Conservation (phyloP, 2,888 invertebrate genomes). For the Disparrhopalites patrizii region DNA sequence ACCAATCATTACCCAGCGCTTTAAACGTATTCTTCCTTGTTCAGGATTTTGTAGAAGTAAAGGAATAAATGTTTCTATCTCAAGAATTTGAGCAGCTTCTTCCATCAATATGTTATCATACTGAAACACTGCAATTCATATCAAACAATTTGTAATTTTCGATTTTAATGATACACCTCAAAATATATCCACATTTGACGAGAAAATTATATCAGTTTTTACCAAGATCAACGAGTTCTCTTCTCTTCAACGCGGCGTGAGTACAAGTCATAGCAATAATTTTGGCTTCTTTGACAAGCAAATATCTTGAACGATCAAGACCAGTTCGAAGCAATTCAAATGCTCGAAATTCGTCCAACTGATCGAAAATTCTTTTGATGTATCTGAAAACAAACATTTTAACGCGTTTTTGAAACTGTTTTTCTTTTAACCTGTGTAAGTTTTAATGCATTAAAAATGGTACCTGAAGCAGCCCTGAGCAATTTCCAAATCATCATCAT, state of each 20-base stretch:
- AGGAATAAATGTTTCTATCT: constrained; percentile 99
- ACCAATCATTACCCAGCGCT: constrained; percentile 99
- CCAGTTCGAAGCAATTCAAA: constrained; percentile 91
- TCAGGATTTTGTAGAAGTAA: constrained; percentile 96
- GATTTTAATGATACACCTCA: neutral
- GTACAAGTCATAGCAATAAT: constrained; percentile 99
- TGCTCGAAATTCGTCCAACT: constrained; percentile 95
- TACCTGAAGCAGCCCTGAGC: constrained; percentile 87
- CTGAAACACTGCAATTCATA: constrained; percentile 69
- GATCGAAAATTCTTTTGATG: constrained; percentile 91
- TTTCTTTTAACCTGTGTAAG: neutral
- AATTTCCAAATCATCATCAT: constrained; percentile 77
- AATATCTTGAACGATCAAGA: constrained; percentile 88
- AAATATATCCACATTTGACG: neutral
- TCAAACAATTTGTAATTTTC: neutral
- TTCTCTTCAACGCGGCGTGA: constrained; percentile 93
- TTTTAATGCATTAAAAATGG: constrained; percentile 22
- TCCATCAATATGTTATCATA: constrained; percentile 99
- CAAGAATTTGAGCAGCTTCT: constrained; percentile 96
- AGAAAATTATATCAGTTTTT: constrained; percentile 49
- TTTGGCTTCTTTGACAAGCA: constrained; percentile 97
- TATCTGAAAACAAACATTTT: constrained; percentile 58
- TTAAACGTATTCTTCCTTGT: constrained; percentile 90
- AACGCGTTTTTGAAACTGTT: neutral
- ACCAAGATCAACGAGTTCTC: constrained; percentile 91